phyloP scores from a whole-genome alignment of 2,113 vertebrate genomes.

The Pogona vitticeps region DNA sequence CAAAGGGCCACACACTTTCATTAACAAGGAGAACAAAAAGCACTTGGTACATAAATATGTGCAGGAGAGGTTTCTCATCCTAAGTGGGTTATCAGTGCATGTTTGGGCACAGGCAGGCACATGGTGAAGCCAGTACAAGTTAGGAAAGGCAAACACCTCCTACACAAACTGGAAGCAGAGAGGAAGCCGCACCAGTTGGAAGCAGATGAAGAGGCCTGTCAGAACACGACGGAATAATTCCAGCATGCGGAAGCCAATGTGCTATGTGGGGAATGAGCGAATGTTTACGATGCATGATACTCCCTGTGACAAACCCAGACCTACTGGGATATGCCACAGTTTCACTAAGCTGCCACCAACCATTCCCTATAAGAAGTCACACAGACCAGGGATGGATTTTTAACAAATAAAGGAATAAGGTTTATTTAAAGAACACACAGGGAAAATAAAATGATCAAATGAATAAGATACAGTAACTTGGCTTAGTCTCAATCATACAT shows the following conservation, averaged over 20 bases:
- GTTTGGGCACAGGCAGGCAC: constrained; percentile 62
- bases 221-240: constrained; percentile 65
- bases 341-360: no score
- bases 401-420: no score
- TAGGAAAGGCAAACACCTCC: constrained; percentile 73
- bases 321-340: no score
- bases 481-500: no score
- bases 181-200: constrained; percentile 65
- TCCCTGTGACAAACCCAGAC: no score
- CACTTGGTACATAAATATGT: constrained; percentile 48
- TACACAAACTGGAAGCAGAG: constrained; percentile 67
- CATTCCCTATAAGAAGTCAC: no score
- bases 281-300: constrained; percentile 44
- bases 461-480: no score
- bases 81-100: constrained; percentile 51
- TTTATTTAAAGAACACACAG: no score
- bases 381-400: no score
- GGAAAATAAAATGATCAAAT: no score
- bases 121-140: constrained; percentile 72
- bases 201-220: constrained; percentile 66
- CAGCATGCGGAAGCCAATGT: constrained; percentile 57
- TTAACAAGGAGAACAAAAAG: constrained; percentile 43
- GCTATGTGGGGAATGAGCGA: constrained; percentile 65
- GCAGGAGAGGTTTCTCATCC: not conserved
- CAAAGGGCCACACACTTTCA: constrained; percentile 31